Evolutionary conservation across 2,888 invertebrate species (phyloP), one percentile per base, ranked within the genome.

Genomic region (Ceriagrion tenellum): DNA sequence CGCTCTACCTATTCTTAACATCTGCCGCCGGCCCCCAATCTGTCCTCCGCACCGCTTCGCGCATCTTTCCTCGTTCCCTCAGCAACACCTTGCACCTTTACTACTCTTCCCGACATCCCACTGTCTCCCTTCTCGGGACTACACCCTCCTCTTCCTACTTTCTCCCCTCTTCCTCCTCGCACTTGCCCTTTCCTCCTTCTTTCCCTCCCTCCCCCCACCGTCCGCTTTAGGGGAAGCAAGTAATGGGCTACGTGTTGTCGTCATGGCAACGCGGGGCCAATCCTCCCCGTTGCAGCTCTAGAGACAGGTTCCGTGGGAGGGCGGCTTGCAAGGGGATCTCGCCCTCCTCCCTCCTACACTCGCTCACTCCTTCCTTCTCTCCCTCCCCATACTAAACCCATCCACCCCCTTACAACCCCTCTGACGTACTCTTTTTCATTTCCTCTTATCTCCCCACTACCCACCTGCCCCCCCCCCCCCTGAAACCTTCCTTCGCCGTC

Each of bases 211-310:
- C 63, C 40, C 59, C n/a, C 59, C 40, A 30, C 69, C 93, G n/a
- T 69, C 69, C 93, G 69, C 93, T 93, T 93, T 93, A 93, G 93
- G 69, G 74, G 63, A 69, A 47, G 69, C 93, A 93, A 93, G 93
- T 93, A 93, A 93, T 93, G 93, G 93, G 93, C 93, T 93, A 93
- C 93, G 93, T 93, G 93, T 93, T 93, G 93, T 93, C 93, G 93
- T 93, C 93, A 93, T 93, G 93, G 93, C 93, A 93, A 93, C 93
- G 81, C 81, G 23, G 89, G 55, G 89, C 89, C 89, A 89, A 89
- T 91, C 63, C 93, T 93, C 93, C 93, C 93, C 93, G 69, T 93
- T 93, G 93, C 93, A 93, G 93, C 93, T 93, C n/a, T 40, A 47
- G 69, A 69, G 93, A 69, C 69, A 63, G 47, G 90, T 55, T 56